Evolutionary conservation across 2,113 vertebrate species (phyloP), one percentile per base, ranked within the genome.

Genomic region (Origma solitaria): DNA sequence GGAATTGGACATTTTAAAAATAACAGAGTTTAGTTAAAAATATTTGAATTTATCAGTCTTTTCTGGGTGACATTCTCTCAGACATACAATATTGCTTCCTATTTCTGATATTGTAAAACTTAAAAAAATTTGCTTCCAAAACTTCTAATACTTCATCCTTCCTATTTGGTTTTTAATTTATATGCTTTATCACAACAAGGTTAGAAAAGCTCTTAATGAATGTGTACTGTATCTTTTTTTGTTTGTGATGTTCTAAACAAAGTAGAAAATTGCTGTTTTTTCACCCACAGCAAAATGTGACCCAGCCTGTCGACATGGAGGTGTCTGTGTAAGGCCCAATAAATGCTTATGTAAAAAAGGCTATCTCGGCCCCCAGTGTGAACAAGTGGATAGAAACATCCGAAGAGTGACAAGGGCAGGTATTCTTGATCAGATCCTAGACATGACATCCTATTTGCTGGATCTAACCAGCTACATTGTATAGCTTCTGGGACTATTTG

Each of bases 261-360:
- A 93, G 49, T 3, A 47, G 83, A 81, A 72, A 85, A 66, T 73
- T 6, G 1, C 28, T 92, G 15, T 80, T 94, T 65, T 68, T 88
- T 77, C 62, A 15, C 64, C 93, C 93, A 51, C 96, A 99, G 99
- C 99, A 81, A 99, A 99, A 97, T 99, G 99, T 94, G 99, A 99
- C 64, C 99, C 99, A 54, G 97, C 96, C 3, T 99, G 99, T 96
- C 99, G 98, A 86, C 99, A 99, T 3, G 99, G 99, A 79, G 99
- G 99, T 18, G 99, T 99, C 92, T 99, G 99, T 57, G 97, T 99
- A 86, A 98, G 99, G 97, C 99, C 99, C 21, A 98, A 98, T 97
- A 99, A 98, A 97, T 99, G 99, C 97, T 98, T 99, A 86, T 99
- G 99, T 95, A 99, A 99, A 97, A 99, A 99, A 98, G 97, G 99